A percentile compares a stretch with the other conserved stretches of the same genome.
phyloP scores from a whole-genome alignment of 2,797 vertebrate species.

The Chelidonichthys spinosus region DNA sequence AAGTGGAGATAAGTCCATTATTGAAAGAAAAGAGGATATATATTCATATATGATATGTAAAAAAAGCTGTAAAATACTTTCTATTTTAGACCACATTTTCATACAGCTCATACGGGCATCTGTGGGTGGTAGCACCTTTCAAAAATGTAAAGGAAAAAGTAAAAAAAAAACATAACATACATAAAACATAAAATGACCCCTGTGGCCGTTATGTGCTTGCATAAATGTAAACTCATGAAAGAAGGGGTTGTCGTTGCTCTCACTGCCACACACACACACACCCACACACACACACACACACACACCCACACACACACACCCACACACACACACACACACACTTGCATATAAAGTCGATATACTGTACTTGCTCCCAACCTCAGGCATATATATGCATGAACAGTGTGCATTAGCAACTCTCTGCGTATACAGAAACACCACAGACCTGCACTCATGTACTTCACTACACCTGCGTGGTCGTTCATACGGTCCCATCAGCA shows the following conservation, averaged over 20 bases:
- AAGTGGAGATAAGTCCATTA: no score
- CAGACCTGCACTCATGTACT: not conserved
- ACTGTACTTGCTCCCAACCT: slow-evolving; percentile 1
- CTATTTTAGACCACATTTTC: not conserved
- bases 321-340: slow-evolving; percentile 5
- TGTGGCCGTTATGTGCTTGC: not conserved
- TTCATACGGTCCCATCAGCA: slow-evolving; percentile 15
- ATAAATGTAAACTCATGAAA: slow-evolving; percentile 30
- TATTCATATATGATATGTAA: no score
- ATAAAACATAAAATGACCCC: not conserved
- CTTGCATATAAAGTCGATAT: not conserved
- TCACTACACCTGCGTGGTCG: not conserved
- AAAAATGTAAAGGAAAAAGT: not conserved
- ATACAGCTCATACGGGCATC: not conserved
- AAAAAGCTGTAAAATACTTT: not conserved
- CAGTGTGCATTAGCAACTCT: not conserved
- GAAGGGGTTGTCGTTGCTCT: not conserved
- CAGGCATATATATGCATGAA: slow-evolving; percentile 11
- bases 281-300: not conserved
- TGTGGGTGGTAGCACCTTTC: not conserved
- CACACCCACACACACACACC: slow-evolving; percentile 10
- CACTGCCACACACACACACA: not conserved
- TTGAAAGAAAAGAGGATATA: no score
- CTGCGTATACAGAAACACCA: not conserved
- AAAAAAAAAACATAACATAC: not conserved